Conservation (phyloP, 2,797 vertebrate genomes). For the Eleutherodactylus coqui region DNA sequence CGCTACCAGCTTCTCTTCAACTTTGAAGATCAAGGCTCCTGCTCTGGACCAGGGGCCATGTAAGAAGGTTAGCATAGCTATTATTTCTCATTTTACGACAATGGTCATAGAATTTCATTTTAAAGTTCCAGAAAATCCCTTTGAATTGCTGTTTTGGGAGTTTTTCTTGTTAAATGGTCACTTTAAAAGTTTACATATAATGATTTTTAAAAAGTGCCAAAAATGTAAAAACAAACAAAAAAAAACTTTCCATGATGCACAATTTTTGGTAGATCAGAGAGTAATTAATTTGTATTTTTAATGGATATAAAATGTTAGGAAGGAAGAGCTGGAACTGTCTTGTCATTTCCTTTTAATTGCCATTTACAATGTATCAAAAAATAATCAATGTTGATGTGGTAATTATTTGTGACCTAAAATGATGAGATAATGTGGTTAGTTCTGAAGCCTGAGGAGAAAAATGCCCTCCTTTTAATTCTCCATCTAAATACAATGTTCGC, state of each 20-base stretch:
- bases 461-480: background rate
- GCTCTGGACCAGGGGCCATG: too few relatives aligned
- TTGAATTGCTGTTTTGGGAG: too few relatives aligned
- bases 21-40: too few relatives aligned
- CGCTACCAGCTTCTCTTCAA: too few relatives aligned
- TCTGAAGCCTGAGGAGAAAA: background rate
- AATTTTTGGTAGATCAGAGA: background rate
- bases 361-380: slow-evolving; percentile 23
- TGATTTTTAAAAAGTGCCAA: background rate
- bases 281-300: slow-evolving; percentile 5
- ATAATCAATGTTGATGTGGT: slow-evolving; percentile 16
- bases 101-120: too few relatives aligned
- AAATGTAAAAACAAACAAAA: background rate
- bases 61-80: too few relatives aligned
- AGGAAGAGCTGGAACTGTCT: slow-evolving; percentile 23
- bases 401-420: slow-evolving; percentile 48
- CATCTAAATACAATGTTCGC: background rate
- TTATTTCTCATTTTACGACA: too few relatives aligned
- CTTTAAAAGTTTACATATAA: too few relatives aligned
- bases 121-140: too few relatives aligned
- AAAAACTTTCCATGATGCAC: background rate
- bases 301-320: background rate
- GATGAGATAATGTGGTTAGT: slow-evolving; percentile 3
- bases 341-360: slow-evolving; percentile 42
- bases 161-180: too few relatives aligned